These are phyloP conservation scores for Dicerorhinus sumatrensis DNA, from an alignment of 2,113 vertebrate genomes.

Conservation along the genomic window DNA sequence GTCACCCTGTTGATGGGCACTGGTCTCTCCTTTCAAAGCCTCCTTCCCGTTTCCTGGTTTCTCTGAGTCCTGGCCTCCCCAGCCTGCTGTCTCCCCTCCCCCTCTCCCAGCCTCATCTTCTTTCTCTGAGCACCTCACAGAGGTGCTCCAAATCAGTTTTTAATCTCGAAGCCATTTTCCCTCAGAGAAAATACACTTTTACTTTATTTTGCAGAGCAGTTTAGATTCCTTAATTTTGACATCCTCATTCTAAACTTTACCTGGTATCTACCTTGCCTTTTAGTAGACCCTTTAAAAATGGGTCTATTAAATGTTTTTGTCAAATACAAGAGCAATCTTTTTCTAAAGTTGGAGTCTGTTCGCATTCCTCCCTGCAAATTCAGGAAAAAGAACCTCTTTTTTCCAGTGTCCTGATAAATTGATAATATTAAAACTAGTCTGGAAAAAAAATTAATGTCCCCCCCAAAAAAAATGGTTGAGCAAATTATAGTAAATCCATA, in stretches of 20 bases:
- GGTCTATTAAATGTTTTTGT: neutral
- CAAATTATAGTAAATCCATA: neutral
- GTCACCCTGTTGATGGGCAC: no score
- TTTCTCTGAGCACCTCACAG: neutral
- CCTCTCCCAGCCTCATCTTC: neutral
- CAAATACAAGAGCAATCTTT: neutral
- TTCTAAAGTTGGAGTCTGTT: neutral
- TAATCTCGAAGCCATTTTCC: neutral
- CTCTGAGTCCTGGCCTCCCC: neutral
- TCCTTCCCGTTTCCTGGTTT: neutral
- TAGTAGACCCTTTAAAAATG: neutral
- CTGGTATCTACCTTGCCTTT: neutral
- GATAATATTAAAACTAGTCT: neutral
- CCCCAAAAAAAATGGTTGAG: neutral
- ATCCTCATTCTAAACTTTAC: neutral
- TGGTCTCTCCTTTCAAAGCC: neutral
- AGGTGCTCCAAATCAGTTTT: neutral
- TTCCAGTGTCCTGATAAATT: neutral
- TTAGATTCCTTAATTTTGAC: constrained; percentile 12
- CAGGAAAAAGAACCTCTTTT: neutral
- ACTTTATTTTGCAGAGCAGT: neutral
- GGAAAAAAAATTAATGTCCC: neutral
- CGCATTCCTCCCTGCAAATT: neutral
- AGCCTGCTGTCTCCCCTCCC: neutral
- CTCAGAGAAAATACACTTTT: neutral